phyloP scores from a whole-genome alignment of 2,797 vertebrate genomes.

The Hippoglossus hippoglossus region DNA sequence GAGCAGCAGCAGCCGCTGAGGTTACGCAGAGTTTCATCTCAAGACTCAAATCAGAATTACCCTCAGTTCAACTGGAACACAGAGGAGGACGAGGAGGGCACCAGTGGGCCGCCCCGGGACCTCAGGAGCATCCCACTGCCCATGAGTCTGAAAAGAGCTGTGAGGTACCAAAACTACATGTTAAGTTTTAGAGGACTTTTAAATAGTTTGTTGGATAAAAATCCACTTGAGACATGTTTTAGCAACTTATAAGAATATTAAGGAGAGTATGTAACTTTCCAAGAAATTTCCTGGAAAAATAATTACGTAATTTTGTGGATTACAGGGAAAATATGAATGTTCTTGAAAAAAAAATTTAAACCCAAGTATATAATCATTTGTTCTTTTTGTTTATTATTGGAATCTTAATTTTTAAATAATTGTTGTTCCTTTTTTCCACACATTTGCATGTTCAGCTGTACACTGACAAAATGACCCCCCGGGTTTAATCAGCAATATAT shows the following conservation, averaged over 20 bases:
- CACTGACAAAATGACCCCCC: too few species aligned
- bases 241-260: too few species aligned
- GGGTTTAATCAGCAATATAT: not conserved
- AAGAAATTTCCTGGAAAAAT: not conserved
- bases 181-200: too few species aligned
- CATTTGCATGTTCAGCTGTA: too few species aligned
- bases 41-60: conserved; percentile 43
- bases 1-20: conserved; percentile 66
- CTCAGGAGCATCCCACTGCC: conserved; percentile 71
- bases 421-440: too few species aligned
- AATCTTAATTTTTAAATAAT: too few species aligned
- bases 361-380: too few species aligned
- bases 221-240: not conserved
- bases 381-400: too few species aligned
- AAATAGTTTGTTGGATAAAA: not conserved
- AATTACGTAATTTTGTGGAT: not conserved
- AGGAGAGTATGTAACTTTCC: not conserved
- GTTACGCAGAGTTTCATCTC: conserved; percentile 48
- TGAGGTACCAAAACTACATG: conserved; percentile 66
- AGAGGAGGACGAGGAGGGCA: conserved; percentile 31
- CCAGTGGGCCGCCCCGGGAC: conserved; percentile 39
- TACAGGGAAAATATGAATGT: too few species aligned
- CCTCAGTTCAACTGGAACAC: conserved; percentile 67
- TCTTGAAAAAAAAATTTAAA: too few species aligned
- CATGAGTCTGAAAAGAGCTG: conserved; percentile 80